A percentile compares a stretch with the other conserved stretches of the same genome.
phyloP scores from a whole-genome alignment of 1,140 invertebrate genomes.

The Drosophila simulans region DNA sequence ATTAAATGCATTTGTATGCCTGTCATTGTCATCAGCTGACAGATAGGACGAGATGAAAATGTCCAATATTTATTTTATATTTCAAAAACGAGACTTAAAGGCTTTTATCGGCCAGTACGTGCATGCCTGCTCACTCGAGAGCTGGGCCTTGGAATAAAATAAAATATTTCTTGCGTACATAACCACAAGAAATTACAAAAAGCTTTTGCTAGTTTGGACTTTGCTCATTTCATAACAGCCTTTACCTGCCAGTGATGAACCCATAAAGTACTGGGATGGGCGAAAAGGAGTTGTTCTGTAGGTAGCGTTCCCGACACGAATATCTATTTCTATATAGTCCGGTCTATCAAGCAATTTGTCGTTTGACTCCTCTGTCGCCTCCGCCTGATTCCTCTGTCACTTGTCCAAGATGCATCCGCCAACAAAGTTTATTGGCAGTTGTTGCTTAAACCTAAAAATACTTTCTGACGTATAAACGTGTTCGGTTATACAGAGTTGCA shows the following conservation, averaged over 20 bases:
- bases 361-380: constrained; percentile 25
- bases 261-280: no score
- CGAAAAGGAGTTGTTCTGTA: no score
- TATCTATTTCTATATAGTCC: constrained; percentile 51
- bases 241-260: constrained; percentile 53
- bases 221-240: constrained; percentile 70
- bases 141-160: constrained; percentile 55
- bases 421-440: constrained; percentile 73
- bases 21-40: constrained; percentile 68
- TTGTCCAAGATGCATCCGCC: constrained; percentile 79
- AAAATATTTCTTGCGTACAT: constrained; percentile 70
- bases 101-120: constrained; percentile 37
- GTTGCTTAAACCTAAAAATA: constrained; percentile 77
- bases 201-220: constrained; percentile 53
- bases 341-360: constrained; percentile 66
- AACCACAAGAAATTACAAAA: constrained; percentile 48
- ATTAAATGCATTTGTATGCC: constrained; percentile 79
- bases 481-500: constrained; percentile 62
- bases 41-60: constrained; percentile 63
- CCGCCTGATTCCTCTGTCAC: constrained; percentile 61
- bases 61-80: constrained; percentile 75
- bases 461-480: constrained; percentile 75
- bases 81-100: constrained; percentile 49
- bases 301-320: constrained; percentile 23
- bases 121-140: constrained; percentile 31